Evolutionary conservation across 2,888 invertebrate genomes (phyloP), one percentile per base, ranked within the genome.

Genomic region (Neuroscelio doddi): DNA sequence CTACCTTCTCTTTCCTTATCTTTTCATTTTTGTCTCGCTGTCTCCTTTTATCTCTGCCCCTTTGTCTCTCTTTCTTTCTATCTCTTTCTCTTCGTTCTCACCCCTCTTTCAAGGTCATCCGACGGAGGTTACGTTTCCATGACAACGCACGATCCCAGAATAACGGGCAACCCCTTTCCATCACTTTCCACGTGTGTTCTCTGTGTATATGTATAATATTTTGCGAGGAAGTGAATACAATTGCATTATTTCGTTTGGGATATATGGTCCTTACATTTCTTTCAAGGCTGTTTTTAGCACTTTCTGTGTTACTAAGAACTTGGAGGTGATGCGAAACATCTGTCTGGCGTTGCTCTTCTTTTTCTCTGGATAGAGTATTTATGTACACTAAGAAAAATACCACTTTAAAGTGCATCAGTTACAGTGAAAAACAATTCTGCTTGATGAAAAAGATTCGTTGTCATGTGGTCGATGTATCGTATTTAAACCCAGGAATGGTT

Each of bases 91-190:
- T 42, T 38, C 46, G 44, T 70, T 57, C 57, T 67, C 58, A 39
- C 57, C 62, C 68, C 68, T 56, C 69, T 70, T 73, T 69, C 75
- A 79, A 80, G 78, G 76, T 78, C 78, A 75, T 68, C 64, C 70
- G 71, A 69, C 71, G 69, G 72, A 77, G 77, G 72, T 70, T 73
- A 68, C 69, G 77, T 80, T 75, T 62, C 77, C 76, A 80, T 80
- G 73, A 70, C 69, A 68, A 80, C 80, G 71, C 71, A 70, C 68
- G 72, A 79, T 73, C 77, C 73, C 73, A 61, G 71, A 72, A 72
- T 80, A 71, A 76, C 75, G 73, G 63, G 72, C 71, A 71, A 59
- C 70, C 72, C 68, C 68, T 70, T 75, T 69, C 67, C 69, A 66
- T 57, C 64, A 34, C 64, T 55, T 53, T 57, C 57, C 45, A 56